A percentile compares a stretch with the other conserved stretches of the same genome.
phyloP scores from a whole-genome alignment of 2,113 vertebrate genomes.

The Progne subis region DNA sequence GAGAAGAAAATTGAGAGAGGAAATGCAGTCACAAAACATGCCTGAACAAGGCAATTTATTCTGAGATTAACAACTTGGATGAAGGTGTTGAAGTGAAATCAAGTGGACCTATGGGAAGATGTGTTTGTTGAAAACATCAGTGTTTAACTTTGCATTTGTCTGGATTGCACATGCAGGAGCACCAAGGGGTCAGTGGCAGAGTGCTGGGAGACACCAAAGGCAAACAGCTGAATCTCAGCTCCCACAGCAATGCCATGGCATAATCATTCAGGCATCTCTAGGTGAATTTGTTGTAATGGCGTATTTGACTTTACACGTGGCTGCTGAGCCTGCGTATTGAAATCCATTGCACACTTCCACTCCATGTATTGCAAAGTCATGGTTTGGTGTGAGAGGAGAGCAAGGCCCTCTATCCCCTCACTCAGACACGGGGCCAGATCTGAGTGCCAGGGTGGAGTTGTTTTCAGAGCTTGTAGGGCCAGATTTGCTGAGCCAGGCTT shows the following conservation, averaged over 20 bases:
- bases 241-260: not conserved
- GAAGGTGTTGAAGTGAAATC: not conserved
- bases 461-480: not conserved
- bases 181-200: not conserved
- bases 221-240: not conserved
- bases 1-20: not conserved
- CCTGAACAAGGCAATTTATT: not conserved
- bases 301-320: not conserved
- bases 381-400: not conserved
- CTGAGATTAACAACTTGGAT: not conserved
- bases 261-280: too few species aligned
- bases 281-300: not conserved
- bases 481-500: not conserved
- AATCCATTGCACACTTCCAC: not conserved
- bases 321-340: not conserved
- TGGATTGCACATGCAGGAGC: not conserved
- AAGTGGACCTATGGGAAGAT: not conserved
- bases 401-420: not conserved
- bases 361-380: not conserved
- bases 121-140: fast-evolving
- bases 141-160: not conserved
- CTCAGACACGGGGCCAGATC: not conserved
- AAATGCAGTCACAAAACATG: not conserved
- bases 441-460: not conserved
- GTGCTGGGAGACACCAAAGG: not conserved